Conservation (phyloP, 2,888 invertebrate species). For the Papilio demoleus region DNA sequence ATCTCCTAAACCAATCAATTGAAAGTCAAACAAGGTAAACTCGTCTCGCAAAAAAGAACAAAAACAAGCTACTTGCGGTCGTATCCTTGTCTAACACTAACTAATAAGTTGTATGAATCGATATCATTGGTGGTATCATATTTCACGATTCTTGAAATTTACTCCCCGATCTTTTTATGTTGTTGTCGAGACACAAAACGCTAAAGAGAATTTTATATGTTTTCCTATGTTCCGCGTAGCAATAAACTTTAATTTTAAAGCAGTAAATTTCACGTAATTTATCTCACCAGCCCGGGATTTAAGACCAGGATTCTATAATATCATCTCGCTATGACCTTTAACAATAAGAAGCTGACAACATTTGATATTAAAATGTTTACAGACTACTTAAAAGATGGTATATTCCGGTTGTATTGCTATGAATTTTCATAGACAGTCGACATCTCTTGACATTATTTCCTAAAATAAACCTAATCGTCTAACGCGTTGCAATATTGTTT, state of each 20-base stretch:
- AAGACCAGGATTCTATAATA: too few species aligned
- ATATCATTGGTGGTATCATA: neutral
- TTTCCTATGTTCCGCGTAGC: slow-evolving; percentile 8
- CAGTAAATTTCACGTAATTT: neutral
- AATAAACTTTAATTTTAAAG: slow-evolving; percentile 8
- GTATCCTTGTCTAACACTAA: neutral
- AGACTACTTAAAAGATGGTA: neutral
- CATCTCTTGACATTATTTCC: too few species aligned
- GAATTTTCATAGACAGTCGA: neutral
- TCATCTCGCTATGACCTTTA: neutral
- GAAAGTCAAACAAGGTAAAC: too few species aligned
- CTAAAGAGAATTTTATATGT: neutral
- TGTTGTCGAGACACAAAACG: slow-evolving; percentile 1
- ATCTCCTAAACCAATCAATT: too few species aligned
- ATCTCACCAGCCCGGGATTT: neutral
- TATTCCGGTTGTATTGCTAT: neutral
- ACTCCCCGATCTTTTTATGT: slow-evolving; percentile 4
- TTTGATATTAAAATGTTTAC: neutral
- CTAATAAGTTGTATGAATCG: neutral
- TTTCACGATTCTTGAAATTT: slow-evolving; percentile 12
- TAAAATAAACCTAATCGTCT: neutral
- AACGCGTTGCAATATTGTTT: slow-evolving; percentile 13
- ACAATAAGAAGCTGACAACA: neutral
- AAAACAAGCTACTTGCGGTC: too few species aligned
- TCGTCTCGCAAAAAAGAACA: too few species aligned